Evolutionary conservation across 2,888 invertebrate genomes (phyloP).

Genomic region (Rhorus exstirpatorius): DNA sequence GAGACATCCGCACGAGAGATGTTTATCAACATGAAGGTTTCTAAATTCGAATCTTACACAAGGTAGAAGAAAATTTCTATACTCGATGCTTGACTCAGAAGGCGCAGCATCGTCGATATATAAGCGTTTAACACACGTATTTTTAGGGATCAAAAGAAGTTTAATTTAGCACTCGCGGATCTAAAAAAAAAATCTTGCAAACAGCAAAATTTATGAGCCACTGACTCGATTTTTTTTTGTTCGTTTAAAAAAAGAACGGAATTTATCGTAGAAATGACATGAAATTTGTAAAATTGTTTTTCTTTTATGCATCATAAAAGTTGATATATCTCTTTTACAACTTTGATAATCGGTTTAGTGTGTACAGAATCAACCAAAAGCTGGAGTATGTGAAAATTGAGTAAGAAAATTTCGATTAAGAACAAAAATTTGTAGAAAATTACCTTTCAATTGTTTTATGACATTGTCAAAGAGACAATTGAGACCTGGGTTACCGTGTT

Average conservation of each 20-base stretch:
- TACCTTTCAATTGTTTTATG: too few species aligned
- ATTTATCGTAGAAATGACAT: neutral
- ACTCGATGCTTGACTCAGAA: neutral
- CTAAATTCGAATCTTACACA: constrained; percentile 22
- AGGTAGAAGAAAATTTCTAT: constrained; percentile 10
- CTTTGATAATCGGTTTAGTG: too few species aligned
- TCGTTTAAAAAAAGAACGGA: constrained; percentile 1
- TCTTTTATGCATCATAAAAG: too few species aligned
- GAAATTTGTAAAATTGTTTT: constrained; percentile 3
- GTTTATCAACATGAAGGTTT: constrained; percentile 50
- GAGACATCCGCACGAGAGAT: constrained; percentile 23
- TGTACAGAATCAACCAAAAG: too few species aligned
- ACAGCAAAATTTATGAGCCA: neutral
- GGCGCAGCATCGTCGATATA: neutral
- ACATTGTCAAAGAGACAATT: too few species aligned
- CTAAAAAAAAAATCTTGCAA: neutral
- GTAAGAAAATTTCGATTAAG: too few species aligned
- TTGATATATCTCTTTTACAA: too few species aligned
- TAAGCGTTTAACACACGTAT: constrained; percentile 26
- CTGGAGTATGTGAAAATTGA: too few species aligned
- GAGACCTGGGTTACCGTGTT: too few species aligned
- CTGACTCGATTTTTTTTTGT: constrained; percentile 2
- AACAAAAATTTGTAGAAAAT: too few species aligned
- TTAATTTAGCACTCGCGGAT: neutral
- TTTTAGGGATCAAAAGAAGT: constrained; percentile 32